Percentiles rank a stretch among this genome's conserved stretches.
Conservation (phyloP, 2,113 vertebrate species). For the Loxodonta africana region DNA sequence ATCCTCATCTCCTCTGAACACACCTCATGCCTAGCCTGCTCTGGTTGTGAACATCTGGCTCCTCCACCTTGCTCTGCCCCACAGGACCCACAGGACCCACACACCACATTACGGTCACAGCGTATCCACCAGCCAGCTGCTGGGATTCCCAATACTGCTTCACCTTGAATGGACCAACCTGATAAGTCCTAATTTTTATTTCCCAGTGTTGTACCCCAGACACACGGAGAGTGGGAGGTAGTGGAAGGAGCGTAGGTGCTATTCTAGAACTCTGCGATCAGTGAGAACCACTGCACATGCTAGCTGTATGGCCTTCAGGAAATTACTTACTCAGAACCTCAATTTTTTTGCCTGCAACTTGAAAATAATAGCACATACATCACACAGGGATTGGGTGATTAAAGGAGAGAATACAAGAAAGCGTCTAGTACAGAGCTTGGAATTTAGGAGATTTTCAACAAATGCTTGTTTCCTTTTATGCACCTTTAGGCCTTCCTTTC, state of each 20-base stretch:
- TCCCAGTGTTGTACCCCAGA: background rate
- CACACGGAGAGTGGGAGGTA: background rate
- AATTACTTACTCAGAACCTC: background rate
- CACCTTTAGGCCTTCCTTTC: background rate
- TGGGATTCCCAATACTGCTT: background rate
- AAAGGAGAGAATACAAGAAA: background rate
- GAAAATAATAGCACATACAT: background rate
- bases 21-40: background rate
- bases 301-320: too few species aligned
- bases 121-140: fast-evolving
- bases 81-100: background rate
- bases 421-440: background rate
- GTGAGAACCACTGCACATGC: fast-evolving
- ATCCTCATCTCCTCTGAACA: background rate
- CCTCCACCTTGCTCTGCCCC: too few species aligned
- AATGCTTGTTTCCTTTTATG: too few species aligned
- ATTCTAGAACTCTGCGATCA: background rate
- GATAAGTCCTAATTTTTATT: background rate
- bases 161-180: background rate
- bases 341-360: background rate
- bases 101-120: too few species aligned
- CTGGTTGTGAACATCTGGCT: background rate
- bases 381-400: background rate
- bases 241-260: too few species aligned
- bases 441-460: background rate